Evolutionary conservation across 2,113 vertebrate species (phyloP).

Genomic region (Pseudorhombus dupliciocellatus): DNA sequence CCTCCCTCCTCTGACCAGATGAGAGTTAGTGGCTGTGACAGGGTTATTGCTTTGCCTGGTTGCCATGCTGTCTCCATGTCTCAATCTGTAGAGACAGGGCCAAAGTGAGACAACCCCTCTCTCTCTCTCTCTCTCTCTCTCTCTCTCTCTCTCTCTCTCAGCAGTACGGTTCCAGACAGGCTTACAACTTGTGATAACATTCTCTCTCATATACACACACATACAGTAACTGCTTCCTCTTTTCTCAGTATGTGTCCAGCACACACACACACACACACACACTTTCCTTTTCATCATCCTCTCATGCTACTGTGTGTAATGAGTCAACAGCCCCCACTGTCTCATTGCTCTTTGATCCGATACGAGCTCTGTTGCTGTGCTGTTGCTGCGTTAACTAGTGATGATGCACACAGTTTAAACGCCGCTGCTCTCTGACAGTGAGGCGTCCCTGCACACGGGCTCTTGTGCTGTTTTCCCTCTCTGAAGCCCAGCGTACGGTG

Average conservation of each 20-base stretch:
- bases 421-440: background rate
- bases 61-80: slow-evolving; percentile 23
- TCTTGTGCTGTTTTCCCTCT: slow-evolving; percentile 1
- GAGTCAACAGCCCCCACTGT: slow-evolving; percentile 8
- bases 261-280: background rate
- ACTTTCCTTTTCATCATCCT: background rate
- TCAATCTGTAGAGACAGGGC: slow-evolving; percentile 47
- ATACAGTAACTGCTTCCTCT: too few species aligned
- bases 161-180: too few species aligned
- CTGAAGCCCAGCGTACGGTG: slow-evolving; percentile 1
- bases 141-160: background rate
- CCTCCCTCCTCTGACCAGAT: background rate
- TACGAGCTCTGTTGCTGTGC: slow-evolving; percentile 23
- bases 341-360: slow-evolving; percentile 42
- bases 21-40: slow-evolving; percentile 63
- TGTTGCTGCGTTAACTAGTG: slow-evolving; percentile 9
- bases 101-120: slow-evolving; percentile 46
- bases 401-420: background rate
- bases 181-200: too few species aligned
- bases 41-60: slow-evolving; percentile 42
- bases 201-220: too few species aligned
- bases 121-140: background rate
- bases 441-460: background rate
- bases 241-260: too few species aligned
- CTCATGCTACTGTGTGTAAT: background rate